These are phyloP conservation scores for Pteruthius melanotis DNA, from an alignment of 2,113 vertebrate species.

Conservation along the genomic window DNA sequence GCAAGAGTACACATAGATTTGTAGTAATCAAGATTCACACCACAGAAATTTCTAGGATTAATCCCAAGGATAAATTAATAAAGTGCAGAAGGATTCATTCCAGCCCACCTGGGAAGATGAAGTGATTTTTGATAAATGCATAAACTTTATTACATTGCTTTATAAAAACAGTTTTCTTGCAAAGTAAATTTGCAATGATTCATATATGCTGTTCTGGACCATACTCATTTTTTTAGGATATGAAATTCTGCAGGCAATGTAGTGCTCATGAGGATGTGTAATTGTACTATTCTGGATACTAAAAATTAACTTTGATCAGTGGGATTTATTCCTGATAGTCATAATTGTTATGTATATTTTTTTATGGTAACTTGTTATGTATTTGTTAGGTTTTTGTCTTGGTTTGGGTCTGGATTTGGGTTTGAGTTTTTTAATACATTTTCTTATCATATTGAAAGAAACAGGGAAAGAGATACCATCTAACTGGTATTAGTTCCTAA, in stretches of 20 bases:
- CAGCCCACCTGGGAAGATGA: background rate
- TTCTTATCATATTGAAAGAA: background rate
- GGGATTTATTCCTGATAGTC: background rate
- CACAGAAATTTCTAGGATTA: background rate
- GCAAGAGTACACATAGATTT: background rate
- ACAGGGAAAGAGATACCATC: background rate
- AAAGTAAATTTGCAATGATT: background rate
- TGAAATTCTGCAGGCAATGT: background rate
- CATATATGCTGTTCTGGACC: background rate
- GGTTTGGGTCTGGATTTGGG: fast-evolving
- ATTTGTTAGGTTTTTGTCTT: background rate
- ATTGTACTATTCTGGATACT: background rate
- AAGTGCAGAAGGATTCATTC: background rate
- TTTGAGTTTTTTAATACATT: background rate
- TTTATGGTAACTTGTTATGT: background rate
- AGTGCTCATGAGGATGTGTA: background rate
- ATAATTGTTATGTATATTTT: background rate
- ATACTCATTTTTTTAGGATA: background rate
- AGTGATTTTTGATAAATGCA: background rate
- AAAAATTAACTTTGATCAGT: background rate
- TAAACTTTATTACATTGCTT: background rate
- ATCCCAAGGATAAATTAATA: background rate
- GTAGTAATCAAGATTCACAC: background rate
- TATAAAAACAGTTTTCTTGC: background rate
- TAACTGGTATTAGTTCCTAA: background rate